phyloP scores from a whole-genome alignment of 2,888 invertebrate species.

The Tetheella fluctuosa region DNA sequence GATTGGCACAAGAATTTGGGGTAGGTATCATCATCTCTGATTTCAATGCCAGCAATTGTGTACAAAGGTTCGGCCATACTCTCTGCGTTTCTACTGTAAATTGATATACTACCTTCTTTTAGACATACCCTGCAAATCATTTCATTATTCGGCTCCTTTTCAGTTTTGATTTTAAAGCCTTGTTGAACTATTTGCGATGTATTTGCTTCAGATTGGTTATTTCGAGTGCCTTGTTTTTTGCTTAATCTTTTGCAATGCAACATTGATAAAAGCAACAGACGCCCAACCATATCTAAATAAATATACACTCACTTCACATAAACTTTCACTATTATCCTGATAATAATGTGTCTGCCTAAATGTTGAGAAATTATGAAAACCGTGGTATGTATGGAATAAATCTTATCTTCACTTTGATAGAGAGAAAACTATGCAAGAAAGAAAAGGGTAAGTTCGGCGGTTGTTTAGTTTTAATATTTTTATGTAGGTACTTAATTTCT shows the following conservation, averaged over 20 bases:
- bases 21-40: conserved; percentile 54
- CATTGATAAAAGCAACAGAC: conserved; percentile 56
- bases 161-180: conserved; percentile 25
- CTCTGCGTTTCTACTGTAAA: conserved; percentile 47
- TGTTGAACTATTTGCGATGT: conserved; percentile 9
- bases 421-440: too few species aligned
- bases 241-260: conserved; percentile 52
- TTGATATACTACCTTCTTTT: conserved; percentile 65
- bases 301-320: background rate
- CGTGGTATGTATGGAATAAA: too few species aligned
- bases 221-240: conserved; percentile 6
- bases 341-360: too few species aligned
- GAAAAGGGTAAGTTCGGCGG: too few species aligned
- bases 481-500: too few species aligned
- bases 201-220: conserved; percentile 15
- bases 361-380: too few species aligned
- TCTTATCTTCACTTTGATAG: too few species aligned
- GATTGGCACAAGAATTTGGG: conserved; percentile 66
- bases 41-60: conserved; percentile 56
- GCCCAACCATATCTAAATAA: conserved; percentile 51
- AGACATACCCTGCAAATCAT: conserved; percentile 67
- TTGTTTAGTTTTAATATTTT: too few species aligned
- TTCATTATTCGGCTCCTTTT: conserved; percentile 25
- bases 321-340: too few species aligned
- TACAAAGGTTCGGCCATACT: conserved; percentile 55